Base-by-base conservation (phyloP, 2,797 vertebrate species). In the Antrozous pallidus region DNA sequence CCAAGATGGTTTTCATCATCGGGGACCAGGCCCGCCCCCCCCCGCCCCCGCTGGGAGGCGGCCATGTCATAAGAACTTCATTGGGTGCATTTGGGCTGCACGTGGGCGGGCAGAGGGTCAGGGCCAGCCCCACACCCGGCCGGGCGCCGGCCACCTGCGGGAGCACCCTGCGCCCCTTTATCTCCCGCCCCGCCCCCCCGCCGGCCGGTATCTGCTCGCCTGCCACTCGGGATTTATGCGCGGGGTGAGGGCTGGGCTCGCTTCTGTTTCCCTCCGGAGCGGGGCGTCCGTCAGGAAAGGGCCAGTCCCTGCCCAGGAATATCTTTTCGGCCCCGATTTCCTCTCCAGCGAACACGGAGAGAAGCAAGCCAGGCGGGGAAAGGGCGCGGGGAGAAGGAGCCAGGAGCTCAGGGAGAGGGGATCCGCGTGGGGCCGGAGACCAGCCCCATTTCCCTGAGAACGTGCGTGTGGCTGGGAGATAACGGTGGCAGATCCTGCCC, bases 281-380 rank as follows among this genome's bases (percentile, higher is more conserved):
- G 40, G 22, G 8, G n/a, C 58, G 63, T 28, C 86, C 42, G 36
- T 45, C 58, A 63, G 65, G 78, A 88, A 96, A 83, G 70, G 56
- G 84, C 83, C 67, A 70, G 58, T 63, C n/a, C 36, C 56, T 91
- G 58, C 26, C 67, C 77, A 61, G 63, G 31, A 91, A 38, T 95
- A 92, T 86, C 91, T 95, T n/a, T 84, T 80, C 56, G n/a, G 70
- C 70, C 94, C 94, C 26, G 58, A 94, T 96, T 95, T 96, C 91
- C 96, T 97, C 67, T 90, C 20, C 36, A 56, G 77, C 81, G 90
- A 89, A 81, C 65, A 88, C 88, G 84, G 82, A 87, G 84, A 93
- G 91, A 91, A 82, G 81, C 63, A 22, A 70, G n/a, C n/a, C 8
- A 5, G n/a, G 45, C 73, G 77, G 80, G 61, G 74, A 91, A 91